These are phyloP conservation scores for Drosophila greeni DNA, from an alignment of 2,888 invertebrate genomes.

Conservation along the genomic window DNA sequence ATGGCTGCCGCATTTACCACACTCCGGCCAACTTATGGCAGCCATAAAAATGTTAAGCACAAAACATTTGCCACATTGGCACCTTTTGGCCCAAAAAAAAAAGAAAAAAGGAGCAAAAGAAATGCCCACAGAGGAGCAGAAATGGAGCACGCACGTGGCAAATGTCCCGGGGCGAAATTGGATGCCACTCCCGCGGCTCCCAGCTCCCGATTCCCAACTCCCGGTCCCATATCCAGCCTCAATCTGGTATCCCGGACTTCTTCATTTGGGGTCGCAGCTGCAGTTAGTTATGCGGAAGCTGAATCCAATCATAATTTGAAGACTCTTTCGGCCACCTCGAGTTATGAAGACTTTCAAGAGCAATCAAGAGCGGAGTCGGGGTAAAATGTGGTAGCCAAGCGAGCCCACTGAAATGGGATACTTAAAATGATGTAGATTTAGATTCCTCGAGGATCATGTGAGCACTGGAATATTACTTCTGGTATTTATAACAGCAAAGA, in stretches of 20 bases:
- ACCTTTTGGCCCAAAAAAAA: conserved; percentile 56
- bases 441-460: neutral
- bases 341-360: conserved; percentile 22
- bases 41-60: conserved; percentile 70
- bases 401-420: conserved; percentile 21
- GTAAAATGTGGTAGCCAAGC: conserved; percentile 7
- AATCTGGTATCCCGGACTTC: conserved; percentile 14
- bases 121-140: conserved; percentile 43
- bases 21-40: conserved; percentile 63
- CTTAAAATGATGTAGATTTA: conserved; percentile 13
- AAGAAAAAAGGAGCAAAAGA: neutral
- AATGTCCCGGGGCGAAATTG: conserved; percentile 51
- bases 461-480: neutral
- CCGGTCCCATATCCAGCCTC: neutral
- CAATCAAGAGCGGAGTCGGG: conserved; percentile 15
- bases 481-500: neutral
- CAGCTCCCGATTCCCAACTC: neutral
- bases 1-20: conserved; percentile 46
- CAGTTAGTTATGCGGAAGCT: conserved; percentile 53
- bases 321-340: conserved; percentile 24
- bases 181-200: conserved; percentile 48
- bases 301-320: conserved; percentile 57
- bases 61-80: conserved; percentile 71
- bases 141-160: conserved; percentile 72
- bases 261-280: conserved; percentile 55